Evolutionary conservation across 2,888 invertebrate genomes (phyloP).

Genomic region (Anagyrus pseudococci): DNA sequence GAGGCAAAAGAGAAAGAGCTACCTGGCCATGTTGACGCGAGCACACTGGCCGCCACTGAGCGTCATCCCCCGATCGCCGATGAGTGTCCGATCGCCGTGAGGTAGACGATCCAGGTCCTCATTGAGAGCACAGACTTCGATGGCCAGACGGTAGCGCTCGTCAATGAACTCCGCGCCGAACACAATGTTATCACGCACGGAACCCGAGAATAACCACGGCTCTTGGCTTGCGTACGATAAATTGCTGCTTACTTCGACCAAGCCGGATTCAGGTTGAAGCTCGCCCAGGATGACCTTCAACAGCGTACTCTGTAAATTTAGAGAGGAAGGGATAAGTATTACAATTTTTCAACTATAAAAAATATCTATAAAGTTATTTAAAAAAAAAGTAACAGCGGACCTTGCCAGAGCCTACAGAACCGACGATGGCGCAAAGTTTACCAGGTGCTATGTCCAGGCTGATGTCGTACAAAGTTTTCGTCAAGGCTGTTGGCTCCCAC

Average conservation of each 20-base stretch:
- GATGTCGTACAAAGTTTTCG: constrained; percentile 60
- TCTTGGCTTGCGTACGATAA: constrained; percentile 85
- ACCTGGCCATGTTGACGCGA: constrained; percentile 76
- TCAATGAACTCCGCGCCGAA: constrained; percentile 75
- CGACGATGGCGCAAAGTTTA: constrained; percentile 80
- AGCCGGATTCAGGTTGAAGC: constrained; percentile 69
- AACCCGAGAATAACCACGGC: constrained; percentile 82
- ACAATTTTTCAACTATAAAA: neutral
- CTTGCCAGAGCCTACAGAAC: constrained; percentile 89
- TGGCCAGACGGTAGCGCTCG: constrained; percentile 64
- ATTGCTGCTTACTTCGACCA: constrained; percentile 69
- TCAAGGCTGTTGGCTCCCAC: constrained; percentile 57
- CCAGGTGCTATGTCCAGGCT: constrained; percentile 67
- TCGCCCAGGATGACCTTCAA: constrained; percentile 77
- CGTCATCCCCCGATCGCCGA: constrained; percentile 76
- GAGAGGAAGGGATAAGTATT: neutral
- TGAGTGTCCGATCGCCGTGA: constrained; percentile 72
- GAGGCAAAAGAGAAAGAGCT: constrained; percentile 22
- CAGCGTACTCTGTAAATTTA: constrained; percentile 66
- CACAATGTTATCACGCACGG: constrained; percentile 83
- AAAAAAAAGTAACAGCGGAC: constrained; percentile 48
- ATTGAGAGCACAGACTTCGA: constrained; percentile 59
- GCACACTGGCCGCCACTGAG: constrained; percentile 79
- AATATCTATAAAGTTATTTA: neutral
- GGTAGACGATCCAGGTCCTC: constrained; percentile 69